phyloP scores from a whole-genome alignment of 2,888 invertebrate genomes.

The Trachelus troglodyta region DNA sequence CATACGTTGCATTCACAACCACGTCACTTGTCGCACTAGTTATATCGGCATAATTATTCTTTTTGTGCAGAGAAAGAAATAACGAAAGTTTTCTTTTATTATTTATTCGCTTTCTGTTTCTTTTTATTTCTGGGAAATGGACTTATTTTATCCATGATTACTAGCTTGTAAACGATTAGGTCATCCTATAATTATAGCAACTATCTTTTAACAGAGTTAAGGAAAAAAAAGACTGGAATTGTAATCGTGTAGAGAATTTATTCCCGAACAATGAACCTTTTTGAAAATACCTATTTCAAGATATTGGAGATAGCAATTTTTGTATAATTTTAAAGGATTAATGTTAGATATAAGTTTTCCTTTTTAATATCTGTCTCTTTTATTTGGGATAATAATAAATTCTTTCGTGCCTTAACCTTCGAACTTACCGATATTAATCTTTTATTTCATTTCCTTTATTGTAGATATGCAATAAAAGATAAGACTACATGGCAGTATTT shows the following conservation, averaged over 20 bases:
- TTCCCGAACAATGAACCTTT: not conserved
- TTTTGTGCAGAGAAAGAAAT: no score
- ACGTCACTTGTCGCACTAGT: not conserved
- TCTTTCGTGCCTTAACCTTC: not conserved
- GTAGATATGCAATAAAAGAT: not conserved
- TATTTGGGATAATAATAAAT: not conserved
- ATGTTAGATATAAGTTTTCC: not conserved
- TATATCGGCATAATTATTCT: not conserved
- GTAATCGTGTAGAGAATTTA: no score
- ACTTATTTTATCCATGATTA: not conserved
- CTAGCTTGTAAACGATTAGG: not conserved
- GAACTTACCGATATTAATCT: not conserved
- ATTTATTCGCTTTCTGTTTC: not conserved
- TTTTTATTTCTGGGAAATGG: not conserved
- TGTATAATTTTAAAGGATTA: no score
- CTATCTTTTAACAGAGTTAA: not conserved
- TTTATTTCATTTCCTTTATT: not conserved
- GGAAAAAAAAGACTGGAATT: no score
- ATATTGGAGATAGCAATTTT: not conserved
- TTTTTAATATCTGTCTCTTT: not conserved
- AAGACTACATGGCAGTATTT: not conserved
- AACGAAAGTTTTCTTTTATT: not conserved
- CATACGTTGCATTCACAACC: not conserved
- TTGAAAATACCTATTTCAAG: not conserved
- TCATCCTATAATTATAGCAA: not conserved